These are phyloP conservation scores for Diprion similis DNA, from an alignment of 1,140 invertebrate species.

Conservation along the genomic window DNA sequence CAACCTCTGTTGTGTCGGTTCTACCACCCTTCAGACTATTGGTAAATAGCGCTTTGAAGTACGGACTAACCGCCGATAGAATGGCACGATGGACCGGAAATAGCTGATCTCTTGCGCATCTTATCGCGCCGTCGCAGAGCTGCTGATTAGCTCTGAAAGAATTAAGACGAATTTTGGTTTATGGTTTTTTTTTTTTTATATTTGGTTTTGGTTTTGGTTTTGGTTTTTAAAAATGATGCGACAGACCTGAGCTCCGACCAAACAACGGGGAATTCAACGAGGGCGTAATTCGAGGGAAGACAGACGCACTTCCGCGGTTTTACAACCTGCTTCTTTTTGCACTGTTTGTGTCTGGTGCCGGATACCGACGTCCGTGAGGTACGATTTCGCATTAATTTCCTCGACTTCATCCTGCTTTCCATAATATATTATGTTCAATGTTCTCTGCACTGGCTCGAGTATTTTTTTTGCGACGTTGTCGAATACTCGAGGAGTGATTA, in stretches of 20 bases:
- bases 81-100: conserved; percentile 84
- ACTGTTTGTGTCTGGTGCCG: conserved; percentile 27
- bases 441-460: neutral
- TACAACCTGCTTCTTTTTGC: conserved; percentile 32
- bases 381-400: conserved; percentile 31
- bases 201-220: neutral
- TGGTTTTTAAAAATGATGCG: neutral
- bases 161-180: neutral
- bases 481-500: neutral
- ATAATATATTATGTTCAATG: neutral
- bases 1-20: conserved; percentile 68
- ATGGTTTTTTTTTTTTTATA: neutral
- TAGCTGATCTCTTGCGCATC: conserved; percentile 70
- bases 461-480: neutral
- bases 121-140: conserved; percentile 82
- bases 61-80: conserved; percentile 83
- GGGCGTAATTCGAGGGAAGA: conserved; percentile 41
- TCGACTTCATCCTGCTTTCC: conserved; percentile 15
- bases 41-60: conserved; percentile 86
- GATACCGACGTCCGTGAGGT: conserved; percentile 31
- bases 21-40: conserved; percentile 69
- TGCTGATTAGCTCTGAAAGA: conserved; percentile 68
- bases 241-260: conserved; percentile 68
- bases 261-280: conserved; percentile 67
- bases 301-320: conserved; percentile 49